Percentiles rank a stretch among this genome's conserved stretches.
These are phyloP conservation scores for Linnaemya tessellans DNA, from an alignment of 2,888 invertebrate species.

Conservation along the genomic window DNA sequence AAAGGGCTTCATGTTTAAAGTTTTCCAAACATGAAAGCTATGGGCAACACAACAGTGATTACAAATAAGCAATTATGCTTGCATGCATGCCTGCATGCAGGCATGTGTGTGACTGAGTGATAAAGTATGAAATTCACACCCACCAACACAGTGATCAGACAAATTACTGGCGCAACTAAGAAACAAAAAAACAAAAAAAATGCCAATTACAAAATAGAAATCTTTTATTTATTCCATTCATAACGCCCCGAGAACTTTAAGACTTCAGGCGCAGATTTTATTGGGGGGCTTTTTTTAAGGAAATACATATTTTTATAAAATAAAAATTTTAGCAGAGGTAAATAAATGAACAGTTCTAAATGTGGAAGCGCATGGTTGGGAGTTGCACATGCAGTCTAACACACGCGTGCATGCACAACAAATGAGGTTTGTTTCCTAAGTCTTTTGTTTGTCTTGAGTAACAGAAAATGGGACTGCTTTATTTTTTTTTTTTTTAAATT, in stretches of 20 bases:
- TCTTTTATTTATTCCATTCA: slow-evolving; percentile 22
- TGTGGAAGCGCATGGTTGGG: not conserved
- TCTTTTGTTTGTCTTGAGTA: slow-evolving; percentile 34
- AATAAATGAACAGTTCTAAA: slow-evolving; percentile 36
- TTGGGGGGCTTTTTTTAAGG: slow-evolving; percentile 5
- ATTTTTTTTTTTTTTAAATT: too few species aligned
- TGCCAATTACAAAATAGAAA: slow-evolving; percentile 43
- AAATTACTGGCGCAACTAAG: not conserved
- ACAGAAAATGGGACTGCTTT: not conserved
- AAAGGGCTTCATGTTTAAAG: slow-evolving; percentile 27
- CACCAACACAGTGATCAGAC: not conserved
- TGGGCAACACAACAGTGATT: slow-evolving; percentile 26
- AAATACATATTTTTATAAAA: slow-evolving; percentile 9
- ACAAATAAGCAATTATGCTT: slow-evolving; percentile 40
- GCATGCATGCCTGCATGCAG: not conserved
- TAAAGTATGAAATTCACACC: slow-evolving; percentile 13
- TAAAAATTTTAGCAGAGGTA: not conserved
- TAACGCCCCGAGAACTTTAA: not conserved
- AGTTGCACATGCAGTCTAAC: not conserved
- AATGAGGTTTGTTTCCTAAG: slow-evolving; percentile 34
- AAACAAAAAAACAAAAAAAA: not conserved
- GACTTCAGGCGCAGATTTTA: slow-evolving; percentile 1
- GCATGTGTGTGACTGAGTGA: not conserved
- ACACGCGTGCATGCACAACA: not conserved
- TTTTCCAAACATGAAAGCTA: slow-evolving; percentile 57